A percentile compares a stretch with the other conserved stretches of the same genome.
Evolutionary conservation across 2,113 vertebrate species (phyloP).

Genomic region (Halichoeres trimaculatus): DNA sequence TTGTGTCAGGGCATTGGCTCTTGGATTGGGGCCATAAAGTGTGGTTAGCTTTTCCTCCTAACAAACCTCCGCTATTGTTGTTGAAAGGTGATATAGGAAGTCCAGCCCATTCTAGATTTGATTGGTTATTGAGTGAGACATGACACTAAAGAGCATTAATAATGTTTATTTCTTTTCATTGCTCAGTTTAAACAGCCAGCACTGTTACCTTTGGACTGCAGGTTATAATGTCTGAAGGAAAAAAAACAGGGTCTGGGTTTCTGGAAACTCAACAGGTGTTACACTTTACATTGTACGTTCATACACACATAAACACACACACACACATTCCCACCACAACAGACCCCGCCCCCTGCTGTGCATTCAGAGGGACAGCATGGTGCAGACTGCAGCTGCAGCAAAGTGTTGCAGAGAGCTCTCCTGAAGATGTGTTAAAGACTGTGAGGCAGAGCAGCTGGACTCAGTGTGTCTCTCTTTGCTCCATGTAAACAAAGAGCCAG

Average conservation of each 20-base stretch:
- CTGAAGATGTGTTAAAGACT: slow-evolving; percentile 53
- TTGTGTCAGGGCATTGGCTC: no score
- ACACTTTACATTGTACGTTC: not conserved
- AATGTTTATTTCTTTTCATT: no score
- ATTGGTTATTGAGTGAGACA: no score
- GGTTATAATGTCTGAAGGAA: not conserved
- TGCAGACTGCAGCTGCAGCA: slow-evolving; percentile 57
- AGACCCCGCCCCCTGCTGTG: slow-evolving; percentile 28
- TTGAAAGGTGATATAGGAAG: no score
- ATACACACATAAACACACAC: not conserved
- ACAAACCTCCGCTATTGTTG: no score
- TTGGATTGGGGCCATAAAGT: no score
- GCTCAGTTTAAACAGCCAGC: not conserved
- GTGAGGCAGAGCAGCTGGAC: slow-evolving; percentile 69
- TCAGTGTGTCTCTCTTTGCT: slow-evolving; percentile 63
- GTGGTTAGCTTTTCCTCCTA: no score
- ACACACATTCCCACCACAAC: slow-evolving; percentile 6
- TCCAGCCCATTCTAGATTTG: no score
- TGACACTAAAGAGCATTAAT: no score
- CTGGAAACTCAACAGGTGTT: not conserved
- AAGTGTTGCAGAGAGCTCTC: slow-evolving; percentile 22
- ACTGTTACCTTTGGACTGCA: not conserved
- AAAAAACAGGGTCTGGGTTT: not conserved
- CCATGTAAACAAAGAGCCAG: slow-evolving; percentile 61
- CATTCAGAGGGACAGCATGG: slow-evolving; percentile 24